phyloP scores from a whole-genome alignment of 2,113 vertebrate genomes.

The Tor tambroides region DNA sequence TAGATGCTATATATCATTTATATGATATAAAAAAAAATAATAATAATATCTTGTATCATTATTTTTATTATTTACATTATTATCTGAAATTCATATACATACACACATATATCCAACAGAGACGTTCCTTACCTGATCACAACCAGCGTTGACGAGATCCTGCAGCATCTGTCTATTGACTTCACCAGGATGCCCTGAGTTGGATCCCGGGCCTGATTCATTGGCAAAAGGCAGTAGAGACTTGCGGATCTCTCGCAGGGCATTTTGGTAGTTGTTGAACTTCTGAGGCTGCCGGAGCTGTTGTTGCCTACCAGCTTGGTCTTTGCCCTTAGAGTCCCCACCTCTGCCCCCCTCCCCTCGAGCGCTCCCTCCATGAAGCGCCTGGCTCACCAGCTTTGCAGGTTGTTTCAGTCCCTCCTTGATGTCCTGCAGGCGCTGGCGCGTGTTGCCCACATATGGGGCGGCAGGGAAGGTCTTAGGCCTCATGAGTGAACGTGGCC shows the following conservation, averaged over 20 bases:
- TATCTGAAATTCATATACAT: neutral
- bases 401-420: slow-evolving; percentile 97
- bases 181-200: slow-evolving; percentile 74
- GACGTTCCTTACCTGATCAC: slow-evolving; percentile 86
- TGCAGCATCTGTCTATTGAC: slow-evolving; percentile 98
- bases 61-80: neutral
- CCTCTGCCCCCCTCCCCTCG: slow-evolving; percentile 76
- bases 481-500: slow-evolving; percentile 87
- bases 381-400: slow-evolving; percentile 86
- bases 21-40: neutral
- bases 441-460: slow-evolving; percentile 94
- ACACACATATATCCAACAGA: slow-evolving; percentile 8
- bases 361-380: slow-evolving; percentile 77
- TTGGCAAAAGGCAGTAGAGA: slow-evolving; percentile 97
- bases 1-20: neutral
- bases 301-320: slow-evolving; percentile 84
- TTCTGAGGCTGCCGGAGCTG: slow-evolving; percentile 89
- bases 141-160: slow-evolving; percentile 94
- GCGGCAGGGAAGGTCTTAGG: slow-evolving; percentile 99
- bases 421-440: slow-evolving; percentile 95
- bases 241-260: slow-evolving; percentile 92
- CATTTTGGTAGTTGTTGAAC: slow-evolving; percentile 97
- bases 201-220: slow-evolving; percentile 79
- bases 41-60: neutral
- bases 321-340: slow-evolving; percentile 87